These are phyloP conservation scores for Danio choprae DNA, from an alignment of 2,797 vertebrate species.

Conservation along the genomic window DNA sequence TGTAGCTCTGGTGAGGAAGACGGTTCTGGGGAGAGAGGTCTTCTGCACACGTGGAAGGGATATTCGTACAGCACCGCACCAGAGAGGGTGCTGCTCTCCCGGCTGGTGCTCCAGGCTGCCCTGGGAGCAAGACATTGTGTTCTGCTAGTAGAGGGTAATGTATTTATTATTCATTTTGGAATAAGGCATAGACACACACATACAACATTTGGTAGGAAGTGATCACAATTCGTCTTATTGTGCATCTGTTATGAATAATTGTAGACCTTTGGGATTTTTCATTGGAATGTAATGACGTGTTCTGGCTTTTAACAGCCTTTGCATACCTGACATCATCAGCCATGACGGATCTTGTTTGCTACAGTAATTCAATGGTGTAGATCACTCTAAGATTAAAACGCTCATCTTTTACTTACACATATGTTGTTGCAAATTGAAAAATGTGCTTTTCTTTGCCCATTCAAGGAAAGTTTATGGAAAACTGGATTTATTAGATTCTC, in stretches of 20 bases:
- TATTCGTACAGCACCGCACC: conserved; percentile 86
- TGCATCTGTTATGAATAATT: background rate
- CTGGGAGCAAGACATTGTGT: conserved; percentile 88
- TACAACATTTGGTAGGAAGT: background rate
- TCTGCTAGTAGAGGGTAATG: conserved; percentile 89
- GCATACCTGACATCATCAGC: background rate
- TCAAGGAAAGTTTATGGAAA: too few relatives aligned
- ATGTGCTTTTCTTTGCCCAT: too few relatives aligned
- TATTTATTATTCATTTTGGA: background rate
- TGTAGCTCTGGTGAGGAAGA: conserved; percentile 82
- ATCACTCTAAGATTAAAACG: background rate
- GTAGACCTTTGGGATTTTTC: background rate
- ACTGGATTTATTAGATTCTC: too few relatives aligned
- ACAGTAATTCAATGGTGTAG: background rate
- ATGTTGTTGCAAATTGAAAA: conserved; percentile 5
- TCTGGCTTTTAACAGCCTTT: background rate
- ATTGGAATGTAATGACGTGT: background rate
- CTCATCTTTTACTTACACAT: background rate
- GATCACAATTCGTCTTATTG: background rate
- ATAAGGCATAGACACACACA: background rate
- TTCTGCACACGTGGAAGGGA: conserved; percentile 89
- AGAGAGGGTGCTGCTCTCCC: conserved; percentile 85
- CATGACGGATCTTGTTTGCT: background rate
- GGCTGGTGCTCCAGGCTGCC: conserved; percentile 89
- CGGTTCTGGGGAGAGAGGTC: conserved; percentile 84